Evolutionary conservation across 2,888 invertebrate genomes (phyloP).

Genomic region (Eugnorisma glareosa): DNA sequence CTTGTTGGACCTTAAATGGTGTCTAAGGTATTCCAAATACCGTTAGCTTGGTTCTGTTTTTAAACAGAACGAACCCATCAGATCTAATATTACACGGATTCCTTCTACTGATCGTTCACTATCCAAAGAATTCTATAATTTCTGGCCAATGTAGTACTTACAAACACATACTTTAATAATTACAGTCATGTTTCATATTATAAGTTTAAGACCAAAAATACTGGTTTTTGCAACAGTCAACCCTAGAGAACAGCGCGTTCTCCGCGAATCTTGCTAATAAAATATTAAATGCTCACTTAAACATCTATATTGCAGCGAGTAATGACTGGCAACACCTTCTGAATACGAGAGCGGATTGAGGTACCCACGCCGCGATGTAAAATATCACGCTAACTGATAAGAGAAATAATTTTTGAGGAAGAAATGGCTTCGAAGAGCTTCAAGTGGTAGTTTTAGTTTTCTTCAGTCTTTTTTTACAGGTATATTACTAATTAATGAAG

Average conservation of each 20-base stretch:
- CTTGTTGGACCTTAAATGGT: too few relatives aligned
- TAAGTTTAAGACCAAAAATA: background rate
- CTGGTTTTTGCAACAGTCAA: constrained; percentile 52
- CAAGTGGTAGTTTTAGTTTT: background rate
- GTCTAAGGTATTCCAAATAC: background rate
- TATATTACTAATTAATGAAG: background rate
- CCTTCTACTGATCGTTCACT: background rate
- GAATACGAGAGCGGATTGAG: constrained; percentile 82
- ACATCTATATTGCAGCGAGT: constrained; percentile 86
- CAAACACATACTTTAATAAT: background rate
- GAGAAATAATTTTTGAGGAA: constrained; percentile 15
- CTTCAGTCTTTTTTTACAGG: background rate
- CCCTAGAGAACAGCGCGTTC: constrained; percentile 72
- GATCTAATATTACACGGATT: background rate
- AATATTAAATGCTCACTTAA: constrained; percentile 87
- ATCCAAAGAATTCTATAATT: background rate
- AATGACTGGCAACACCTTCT: constrained; percentile 89
- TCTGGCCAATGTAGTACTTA: background rate
- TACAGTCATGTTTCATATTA: background rate
- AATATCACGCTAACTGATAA: constrained; percentile 56
- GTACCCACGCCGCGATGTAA: constrained; percentile 44
- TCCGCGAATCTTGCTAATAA: constrained; percentile 87
- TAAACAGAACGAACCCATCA: background rate
- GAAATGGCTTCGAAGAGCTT: background rate
- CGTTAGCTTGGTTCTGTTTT: background rate